These are phyloP conservation scores for Peromyscus melanophrys DNA, from an alignment of 2,797 vertebrate species.

Conservation along the genomic window DNA sequence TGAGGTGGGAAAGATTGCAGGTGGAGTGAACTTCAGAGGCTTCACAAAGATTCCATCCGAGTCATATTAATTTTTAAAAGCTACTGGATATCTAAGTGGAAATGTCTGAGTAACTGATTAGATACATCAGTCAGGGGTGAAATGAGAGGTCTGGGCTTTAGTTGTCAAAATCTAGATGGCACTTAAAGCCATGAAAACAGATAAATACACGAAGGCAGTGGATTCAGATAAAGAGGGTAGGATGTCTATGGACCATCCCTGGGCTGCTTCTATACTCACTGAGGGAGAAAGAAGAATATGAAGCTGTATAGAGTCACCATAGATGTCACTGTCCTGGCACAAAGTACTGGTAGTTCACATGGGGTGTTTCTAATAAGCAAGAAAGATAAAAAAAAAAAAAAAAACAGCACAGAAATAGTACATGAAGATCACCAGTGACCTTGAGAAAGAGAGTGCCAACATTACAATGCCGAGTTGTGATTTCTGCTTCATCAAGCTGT, in stretches of 20 bases:
- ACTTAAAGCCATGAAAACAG: background rate
- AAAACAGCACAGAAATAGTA: background rate
- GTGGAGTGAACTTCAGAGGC: background rate
- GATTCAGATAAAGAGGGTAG: background rate
- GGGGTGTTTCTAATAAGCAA: background rate
- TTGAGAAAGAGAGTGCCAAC: background rate
- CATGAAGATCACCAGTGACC: background rate
- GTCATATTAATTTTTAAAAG: background rate
- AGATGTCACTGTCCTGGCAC: background rate
- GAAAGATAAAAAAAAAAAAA: background rate
- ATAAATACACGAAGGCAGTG: background rate
- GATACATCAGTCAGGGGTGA: background rate
- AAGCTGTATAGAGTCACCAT: background rate
- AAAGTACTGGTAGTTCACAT: background rate
- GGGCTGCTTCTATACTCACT: background rate
- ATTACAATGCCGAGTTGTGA: background rate
- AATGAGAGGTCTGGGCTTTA: background rate
- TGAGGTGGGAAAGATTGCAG: background rate
- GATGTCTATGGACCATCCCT: background rate
- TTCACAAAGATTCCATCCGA: slow-evolving; percentile 2
- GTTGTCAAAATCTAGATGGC: background rate
- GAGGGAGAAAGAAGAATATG: background rate
- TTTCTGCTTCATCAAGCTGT: background rate
- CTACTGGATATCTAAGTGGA: background rate
- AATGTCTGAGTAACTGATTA: background rate